A percentile compares a stretch with the other conserved stretches of the same genome.
phyloP scores from a whole-genome alignment of 1,140 invertebrate species.

The Phymastichus coffea region DNA sequence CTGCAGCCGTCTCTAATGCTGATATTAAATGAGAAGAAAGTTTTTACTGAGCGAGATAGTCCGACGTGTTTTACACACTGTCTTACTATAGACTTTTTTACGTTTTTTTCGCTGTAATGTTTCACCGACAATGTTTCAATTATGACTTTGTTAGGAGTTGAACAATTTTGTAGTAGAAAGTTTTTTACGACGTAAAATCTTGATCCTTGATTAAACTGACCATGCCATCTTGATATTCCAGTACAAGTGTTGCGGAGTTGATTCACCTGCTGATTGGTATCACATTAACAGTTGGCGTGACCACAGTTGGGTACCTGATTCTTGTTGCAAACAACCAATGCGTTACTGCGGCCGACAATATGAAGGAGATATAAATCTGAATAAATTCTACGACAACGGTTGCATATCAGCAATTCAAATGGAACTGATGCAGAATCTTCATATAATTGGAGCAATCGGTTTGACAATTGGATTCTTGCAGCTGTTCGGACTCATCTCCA shows the following conservation, averaged over 20 bases:
- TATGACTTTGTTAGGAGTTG: too few relatives aligned
- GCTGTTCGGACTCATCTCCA: slow-evolving; percentile 73
- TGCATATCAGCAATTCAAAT: slow-evolving; percentile 67
- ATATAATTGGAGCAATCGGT: slow-evolving; percentile 70
- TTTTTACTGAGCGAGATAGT: neutral
- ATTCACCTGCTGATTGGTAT: slow-evolving; percentile 81
- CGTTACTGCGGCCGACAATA: slow-evolving; percentile 51
- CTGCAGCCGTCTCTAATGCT: neutral
- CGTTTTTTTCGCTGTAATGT: too few relatives aligned
- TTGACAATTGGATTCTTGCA: slow-evolving; percentile 69
- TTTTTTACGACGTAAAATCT: too few relatives aligned
- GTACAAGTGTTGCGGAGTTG: slow-evolving; percentile 85
- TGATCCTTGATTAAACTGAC: too few relatives aligned
- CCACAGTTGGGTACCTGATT: slow-evolving; percentile 73
- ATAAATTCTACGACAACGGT: slow-evolving; percentile 65
- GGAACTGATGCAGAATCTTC: slow-evolving; percentile 69
- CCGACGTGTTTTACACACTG: neutral
- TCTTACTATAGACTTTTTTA: neutral
- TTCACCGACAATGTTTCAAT: too few relatives aligned
- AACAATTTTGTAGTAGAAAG: too few relatives aligned
- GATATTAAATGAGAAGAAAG: slow-evolving; percentile 16
- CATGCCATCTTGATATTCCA: too few relatives aligned
- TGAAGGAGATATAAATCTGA: slow-evolving; percentile 39
- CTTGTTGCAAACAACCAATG: slow-evolving; percentile 70
- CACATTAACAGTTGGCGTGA: slow-evolving; percentile 76